Evolutionary conservation across 1,140 invertebrate species (phyloP).

Genomic region (Polypedilum vanderplanki): DNA sequence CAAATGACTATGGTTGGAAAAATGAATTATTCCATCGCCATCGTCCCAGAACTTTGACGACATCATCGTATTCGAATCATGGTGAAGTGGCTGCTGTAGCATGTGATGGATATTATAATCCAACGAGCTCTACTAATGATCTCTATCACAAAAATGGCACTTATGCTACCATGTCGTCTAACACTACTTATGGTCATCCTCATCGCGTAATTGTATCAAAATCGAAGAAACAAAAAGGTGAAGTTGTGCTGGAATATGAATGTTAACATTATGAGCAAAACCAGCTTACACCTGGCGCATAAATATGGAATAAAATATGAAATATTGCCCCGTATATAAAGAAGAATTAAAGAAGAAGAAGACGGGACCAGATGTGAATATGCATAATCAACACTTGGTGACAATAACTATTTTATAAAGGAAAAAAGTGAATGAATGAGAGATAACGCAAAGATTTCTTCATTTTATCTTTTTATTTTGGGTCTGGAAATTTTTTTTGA

Average conservation of each 20-base stretch:
- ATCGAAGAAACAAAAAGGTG: slow-evolving; percentile 30
- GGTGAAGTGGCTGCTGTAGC: not conserved
- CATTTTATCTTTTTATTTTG: not conserved
- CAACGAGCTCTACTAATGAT: not conserved
- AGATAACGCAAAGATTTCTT: not conserved
- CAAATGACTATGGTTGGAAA: not conserved
- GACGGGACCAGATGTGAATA: slow-evolving; percentile 18
- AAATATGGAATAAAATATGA: not conserved
- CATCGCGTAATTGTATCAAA: slow-evolving; percentile 30
- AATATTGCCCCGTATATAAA: not conserved
- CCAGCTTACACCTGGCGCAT: slow-evolving; percentile 1
- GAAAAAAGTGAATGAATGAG: too few relatives aligned
- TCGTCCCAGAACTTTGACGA: not conserved
- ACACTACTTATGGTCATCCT: not conserved
- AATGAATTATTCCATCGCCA: not conserved
- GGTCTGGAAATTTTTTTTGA: too few relatives aligned
- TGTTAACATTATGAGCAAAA: slow-evolving; percentile 29
- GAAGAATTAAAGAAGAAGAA: not conserved
- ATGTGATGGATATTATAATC: slow-evolving; percentile 21
- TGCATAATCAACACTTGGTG: not conserved
- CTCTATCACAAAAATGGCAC: not conserved
- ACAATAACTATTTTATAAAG: slow-evolving; percentile 22
- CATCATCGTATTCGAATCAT: slow-evolving; percentile 19
- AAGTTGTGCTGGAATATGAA: slow-evolving; percentile 31
- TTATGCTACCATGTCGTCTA: not conserved